Base-by-base conservation (phyloP, 1,140 invertebrate species). In the Drosophila yakuba region DNA sequence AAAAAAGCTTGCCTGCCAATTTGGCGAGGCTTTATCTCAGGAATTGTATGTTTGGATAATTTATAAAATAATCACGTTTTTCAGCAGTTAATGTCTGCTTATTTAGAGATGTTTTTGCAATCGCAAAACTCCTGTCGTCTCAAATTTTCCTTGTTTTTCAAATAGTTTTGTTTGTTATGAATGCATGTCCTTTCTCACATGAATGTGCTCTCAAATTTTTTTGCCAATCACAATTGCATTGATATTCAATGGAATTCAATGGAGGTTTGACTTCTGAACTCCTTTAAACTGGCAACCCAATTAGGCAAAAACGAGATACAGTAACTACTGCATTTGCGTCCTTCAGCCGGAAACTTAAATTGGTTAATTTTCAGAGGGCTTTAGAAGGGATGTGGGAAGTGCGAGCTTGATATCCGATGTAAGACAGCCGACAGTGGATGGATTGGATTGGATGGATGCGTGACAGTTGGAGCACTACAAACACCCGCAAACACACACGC, bases 371-470 rank as follows among this genome's bases (percentile, higher is more conserved):
- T 71, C 3, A 38, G 1, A 1, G 15, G 51, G 14, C 12, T 6
- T 23, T 23, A 10, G 25, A 3, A 2, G 6, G 54, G 36, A 5
- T 5, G 1, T n/a, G 20, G 45, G 28, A 14, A 20, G 6, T 55
- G 66, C 10, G 66, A 64, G 43, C 43, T 38, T 68, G 63, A 69
- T 57, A 71, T 57, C 67, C 39, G 67, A 36, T 38, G 64, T 15
- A 57, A 56, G 68, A 23, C 57, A 68, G 60, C 39, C 75, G 47
- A 64, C 64, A 84, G 84, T 84, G 80, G 69, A 71, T 64, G 75
- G 72, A 83, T 83, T 64, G 75, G 72, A 83, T 83, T 83, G 80
- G 80, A 74, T 69, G 75, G 72, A 83, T 82, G 80, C 75, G 80
- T 82, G 80, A 83, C 80, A 84, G 80, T 55, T 84, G 75, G 20